A percentile compares a stretch with the other conserved stretches of the same genome.
Evolutionary conservation across 1,140 invertebrate genomes (phyloP).

Genomic region (Papilio machaon): DNA sequence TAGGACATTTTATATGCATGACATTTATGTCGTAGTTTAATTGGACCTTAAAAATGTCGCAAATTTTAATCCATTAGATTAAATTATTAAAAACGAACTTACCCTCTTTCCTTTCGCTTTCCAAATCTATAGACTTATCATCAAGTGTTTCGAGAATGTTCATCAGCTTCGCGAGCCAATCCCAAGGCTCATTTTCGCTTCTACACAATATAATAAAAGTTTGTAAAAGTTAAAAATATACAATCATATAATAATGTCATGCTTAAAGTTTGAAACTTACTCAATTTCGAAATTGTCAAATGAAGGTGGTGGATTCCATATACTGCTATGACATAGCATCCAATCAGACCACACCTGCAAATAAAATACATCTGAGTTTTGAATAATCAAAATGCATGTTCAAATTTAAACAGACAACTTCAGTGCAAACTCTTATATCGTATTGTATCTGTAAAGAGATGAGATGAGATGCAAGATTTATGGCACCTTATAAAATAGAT

Average conservation of each 20-base stretch:
- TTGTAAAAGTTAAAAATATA: constrained; percentile 42
- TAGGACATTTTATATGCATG: too few relatives aligned
- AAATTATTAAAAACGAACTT: constrained; percentile 29
- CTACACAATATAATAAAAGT: constrained; percentile 80
- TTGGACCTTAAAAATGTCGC: not conserved
- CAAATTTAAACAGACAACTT: not conserved
- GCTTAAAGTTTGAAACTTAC: constrained; percentile 81
- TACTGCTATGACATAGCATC: constrained; percentile 91
- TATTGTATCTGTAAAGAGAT: too few relatives aligned
- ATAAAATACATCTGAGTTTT: constrained; percentile 42
- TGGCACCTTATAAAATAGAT: too few relatives aligned
- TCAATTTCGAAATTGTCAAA: constrained; percentile 90
- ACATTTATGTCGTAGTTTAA: too few relatives aligned
- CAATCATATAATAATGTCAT: not conserved
- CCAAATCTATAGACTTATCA: constrained; percentile 80
- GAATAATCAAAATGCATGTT: not conserved
- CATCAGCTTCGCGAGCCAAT: constrained; percentile 88
- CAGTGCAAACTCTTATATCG: not conserved
- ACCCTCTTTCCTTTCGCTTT: constrained; percentile 78
- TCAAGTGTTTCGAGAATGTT: constrained; percentile 87
- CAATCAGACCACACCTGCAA: constrained; percentile 93
- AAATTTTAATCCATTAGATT: not conserved
- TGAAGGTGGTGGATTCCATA: constrained; percentile 94
- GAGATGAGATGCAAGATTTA: too few relatives aligned
- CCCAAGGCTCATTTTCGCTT: constrained; percentile 89